Conservation (phyloP, 2,888 invertebrate species). For the Leucania comma region DNA sequence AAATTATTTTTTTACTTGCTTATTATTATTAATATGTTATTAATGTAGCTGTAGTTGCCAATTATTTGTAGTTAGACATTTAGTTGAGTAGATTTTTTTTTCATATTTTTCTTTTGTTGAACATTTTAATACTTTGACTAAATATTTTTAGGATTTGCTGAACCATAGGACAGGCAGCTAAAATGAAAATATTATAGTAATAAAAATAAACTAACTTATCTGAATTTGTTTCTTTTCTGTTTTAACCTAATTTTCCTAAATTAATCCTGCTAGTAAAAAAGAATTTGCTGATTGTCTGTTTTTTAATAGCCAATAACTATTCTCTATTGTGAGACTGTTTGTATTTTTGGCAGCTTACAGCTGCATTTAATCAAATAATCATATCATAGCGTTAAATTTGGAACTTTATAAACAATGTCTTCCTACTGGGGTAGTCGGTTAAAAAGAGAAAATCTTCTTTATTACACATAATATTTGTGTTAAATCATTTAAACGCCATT, state of each 20-base stretch:
- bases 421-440: background rate
- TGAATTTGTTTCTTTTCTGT: slow-evolving; percentile 60
- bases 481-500: background rate
- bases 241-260: slow-evolving; percentile 40
- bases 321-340: too few species aligned
- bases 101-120: background rate
- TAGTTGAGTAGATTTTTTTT: background rate
- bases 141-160: slow-evolving; percentile 56
- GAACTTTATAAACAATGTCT: background rate
- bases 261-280: background rate
- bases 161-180: slow-evolving; percentile 38
- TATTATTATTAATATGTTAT: slow-evolving; percentile 17
- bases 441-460: background rate
- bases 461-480: background rate
- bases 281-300: background rate
- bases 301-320: too few species aligned
- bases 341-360: background rate
- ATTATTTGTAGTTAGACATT: slow-evolving; percentile 27
- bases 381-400: background rate
- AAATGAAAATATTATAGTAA: slow-evolving; percentile 27
- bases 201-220: slow-evolving; percentile 36
- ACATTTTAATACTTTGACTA: slow-evolving; percentile 27
- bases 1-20: slow-evolving; percentile 29
- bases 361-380: background rate
- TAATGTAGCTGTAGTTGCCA: slow-evolving; percentile 13